Conservation (phyloP, 2,888 invertebrate species). For the Steinernema scapterisci region DNA sequence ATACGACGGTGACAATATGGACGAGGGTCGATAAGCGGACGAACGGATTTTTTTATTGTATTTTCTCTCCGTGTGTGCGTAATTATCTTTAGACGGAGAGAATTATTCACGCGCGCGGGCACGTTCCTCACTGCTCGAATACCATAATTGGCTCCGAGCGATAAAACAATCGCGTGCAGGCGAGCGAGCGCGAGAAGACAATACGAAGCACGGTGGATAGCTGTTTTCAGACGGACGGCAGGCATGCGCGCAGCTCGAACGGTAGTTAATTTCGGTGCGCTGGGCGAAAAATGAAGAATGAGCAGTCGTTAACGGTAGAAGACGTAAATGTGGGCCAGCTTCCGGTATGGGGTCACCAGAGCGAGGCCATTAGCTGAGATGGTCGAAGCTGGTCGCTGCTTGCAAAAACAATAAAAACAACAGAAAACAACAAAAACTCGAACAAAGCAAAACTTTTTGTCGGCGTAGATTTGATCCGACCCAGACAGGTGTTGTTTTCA, state of each 20-base stretch:
- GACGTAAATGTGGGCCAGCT: background rate
- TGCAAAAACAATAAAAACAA: no score
- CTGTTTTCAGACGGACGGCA: background rate
- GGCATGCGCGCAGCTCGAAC: constrained; percentile 10
- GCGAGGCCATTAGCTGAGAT: background rate
- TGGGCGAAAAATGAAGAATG: constrained; percentile 27
- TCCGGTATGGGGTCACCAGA: constrained; percentile 6
- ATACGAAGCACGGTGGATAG: background rate
- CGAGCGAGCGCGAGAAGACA: background rate
- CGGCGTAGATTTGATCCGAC: no score
- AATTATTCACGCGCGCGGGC: constrained; percentile 26
- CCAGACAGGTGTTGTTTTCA: no score
- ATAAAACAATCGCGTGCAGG: constrained; percentile 23
- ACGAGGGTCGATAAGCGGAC: background rate
- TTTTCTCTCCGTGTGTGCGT: background rate
- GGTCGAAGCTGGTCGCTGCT: no score
- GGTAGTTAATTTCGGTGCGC: constrained; percentile 28
- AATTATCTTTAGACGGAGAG: constrained; percentile 1
- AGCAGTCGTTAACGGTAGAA: background rate
- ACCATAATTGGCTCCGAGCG: constrained; percentile 27
- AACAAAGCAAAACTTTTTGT: no score
- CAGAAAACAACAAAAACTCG: no score
- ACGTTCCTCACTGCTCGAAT: constrained; percentile 2
- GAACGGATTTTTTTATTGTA: constrained; percentile 21
- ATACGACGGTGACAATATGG: background rate